A percentile compares a stretch with the other conserved stretches of the same genome.
These are phyloP conservation scores for Drosophila hydei DNA, from an alignment of 1,140 invertebrate genomes.

Conservation along the genomic window DNA sequence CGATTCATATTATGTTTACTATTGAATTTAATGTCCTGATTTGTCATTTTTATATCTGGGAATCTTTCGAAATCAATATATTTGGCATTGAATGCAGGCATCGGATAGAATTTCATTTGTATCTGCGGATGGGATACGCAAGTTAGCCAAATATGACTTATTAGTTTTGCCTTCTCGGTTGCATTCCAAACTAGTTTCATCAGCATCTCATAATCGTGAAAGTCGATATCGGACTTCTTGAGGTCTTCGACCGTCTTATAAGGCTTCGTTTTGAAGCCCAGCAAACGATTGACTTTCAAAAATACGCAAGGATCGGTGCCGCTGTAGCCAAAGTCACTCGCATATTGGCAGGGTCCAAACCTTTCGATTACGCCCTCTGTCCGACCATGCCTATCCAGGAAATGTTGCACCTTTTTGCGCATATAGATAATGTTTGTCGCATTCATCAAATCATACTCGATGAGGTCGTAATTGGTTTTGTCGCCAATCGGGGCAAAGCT, in stretches of 20 bases:
- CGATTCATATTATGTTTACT: slow-evolving; percentile 46
- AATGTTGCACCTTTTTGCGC: neutral
- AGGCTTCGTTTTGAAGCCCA: slow-evolving; percentile 49
- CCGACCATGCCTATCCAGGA: slow-evolving; percentile 26
- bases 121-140: slow-evolving; percentile 9
- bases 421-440: slow-evolving; percentile 10
- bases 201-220: slow-evolving; percentile 13
- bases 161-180: neutral
- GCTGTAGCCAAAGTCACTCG: slow-evolving; percentile 42
- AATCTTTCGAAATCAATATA: slow-evolving; percentile 30
- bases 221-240: neutral
- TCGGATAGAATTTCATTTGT: slow-evolving; percentile 39
- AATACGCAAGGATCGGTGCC: slow-evolving; percentile 51
- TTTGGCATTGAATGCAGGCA: slow-evolving; percentile 36
- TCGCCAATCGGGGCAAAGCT: slow-evolving; percentile 29
- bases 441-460: slow-evolving; percentile 14
- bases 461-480: neutral
- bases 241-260: slow-evolving; percentile 33
- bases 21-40: slow-evolving; percentile 1
- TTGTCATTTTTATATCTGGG: neutral
- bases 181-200: slow-evolving; percentile 10
- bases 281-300: slow-evolving; percentile 57
- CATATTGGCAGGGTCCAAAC: slow-evolving; percentile 44
- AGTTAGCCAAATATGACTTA: slow-evolving; percentile 47
- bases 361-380: neutral